Evolutionary conservation across 2,797 vertebrate species (phyloP).

Genomic region (Tragelaphus eurycerus): DNA sequence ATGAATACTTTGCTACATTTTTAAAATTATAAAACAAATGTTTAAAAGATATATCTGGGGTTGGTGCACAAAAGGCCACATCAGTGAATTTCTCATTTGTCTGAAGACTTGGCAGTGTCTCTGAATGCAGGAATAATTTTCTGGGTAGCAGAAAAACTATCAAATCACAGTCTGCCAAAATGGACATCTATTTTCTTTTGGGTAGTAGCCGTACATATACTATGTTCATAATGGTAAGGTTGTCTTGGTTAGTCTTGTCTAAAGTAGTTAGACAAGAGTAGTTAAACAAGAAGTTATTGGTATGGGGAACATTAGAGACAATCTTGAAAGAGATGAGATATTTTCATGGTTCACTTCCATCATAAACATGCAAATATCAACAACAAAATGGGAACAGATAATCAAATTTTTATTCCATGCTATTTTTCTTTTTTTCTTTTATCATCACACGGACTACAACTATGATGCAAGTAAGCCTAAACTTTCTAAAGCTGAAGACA

Average conservation of each 20-base stretch:
- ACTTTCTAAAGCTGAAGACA: neutral
- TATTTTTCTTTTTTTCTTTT: neutral
- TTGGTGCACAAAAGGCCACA: neutral
- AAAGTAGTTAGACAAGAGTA: neutral
- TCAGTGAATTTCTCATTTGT: neutral
- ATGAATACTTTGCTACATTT: neutral
- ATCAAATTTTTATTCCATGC: neutral
- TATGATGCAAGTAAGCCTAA: neutral
- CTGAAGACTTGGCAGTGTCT: neutral
- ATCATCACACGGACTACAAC: neutral
- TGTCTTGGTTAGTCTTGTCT: neutral
- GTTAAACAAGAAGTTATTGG: neutral
- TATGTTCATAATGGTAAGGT: neutral
- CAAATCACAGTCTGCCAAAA: neutral
- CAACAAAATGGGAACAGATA: neutral
- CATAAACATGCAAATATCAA: neutral
- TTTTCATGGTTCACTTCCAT: neutral
- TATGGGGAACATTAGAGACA: neutral
- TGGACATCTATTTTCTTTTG: neutral
- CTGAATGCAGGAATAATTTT: neutral
- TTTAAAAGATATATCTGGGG: neutral
- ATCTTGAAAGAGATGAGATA: neutral
- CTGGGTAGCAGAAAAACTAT: neutral
- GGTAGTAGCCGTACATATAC: neutral
- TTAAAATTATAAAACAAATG: neutral